These are phyloP conservation scores for Troides aeacus DNA, from an alignment of 2,888 invertebrate species.

Conservation along the genomic window DNA sequence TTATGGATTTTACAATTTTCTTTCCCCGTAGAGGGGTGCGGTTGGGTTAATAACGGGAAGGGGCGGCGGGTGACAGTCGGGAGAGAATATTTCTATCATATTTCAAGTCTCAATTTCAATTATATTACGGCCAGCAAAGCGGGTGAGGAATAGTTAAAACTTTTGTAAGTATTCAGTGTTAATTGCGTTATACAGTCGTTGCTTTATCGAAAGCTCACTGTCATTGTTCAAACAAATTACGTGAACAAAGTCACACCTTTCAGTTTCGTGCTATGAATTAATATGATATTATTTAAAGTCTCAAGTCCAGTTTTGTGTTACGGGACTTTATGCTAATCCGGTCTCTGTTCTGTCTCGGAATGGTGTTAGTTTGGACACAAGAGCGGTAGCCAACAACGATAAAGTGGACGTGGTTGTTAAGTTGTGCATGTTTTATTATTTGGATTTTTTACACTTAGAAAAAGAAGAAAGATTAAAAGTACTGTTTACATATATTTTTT, in stretches of 20 bases:
- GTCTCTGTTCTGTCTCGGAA: slow-evolving; percentile 22
- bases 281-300: slow-evolving; percentile 27
- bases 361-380: slow-evolving; percentile 21
- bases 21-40: too few species aligned
- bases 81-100: too few species aligned
- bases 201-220: slow-evolving; percentile 7
- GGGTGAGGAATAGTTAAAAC: too few species aligned
- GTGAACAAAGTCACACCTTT: slow-evolving; percentile 29
- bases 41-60: too few species aligned
- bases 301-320: slow-evolving; percentile 17
- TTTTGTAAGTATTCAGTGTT: neutral
- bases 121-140: too few species aligned
- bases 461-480: too few species aligned
- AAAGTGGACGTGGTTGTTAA: slow-evolving; percentile 5
- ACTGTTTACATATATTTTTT: too few species aligned
- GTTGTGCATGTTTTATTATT: slow-evolving; percentile 3
- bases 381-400: slow-evolving; percentile 25
- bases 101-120: too few species aligned
- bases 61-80: too few species aligned
- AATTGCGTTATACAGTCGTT: slow-evolving; percentile 1
- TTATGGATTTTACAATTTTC: too few species aligned
- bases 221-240: slow-evolving; percentile 20
- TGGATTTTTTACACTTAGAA: neutral
- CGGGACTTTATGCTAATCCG: slow-evolving; percentile 29
- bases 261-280: slow-evolving; percentile 28